Base-by-base conservation (phyloP, 2,113 vertebrate species). In the Bubalus kerabau region DNA sequence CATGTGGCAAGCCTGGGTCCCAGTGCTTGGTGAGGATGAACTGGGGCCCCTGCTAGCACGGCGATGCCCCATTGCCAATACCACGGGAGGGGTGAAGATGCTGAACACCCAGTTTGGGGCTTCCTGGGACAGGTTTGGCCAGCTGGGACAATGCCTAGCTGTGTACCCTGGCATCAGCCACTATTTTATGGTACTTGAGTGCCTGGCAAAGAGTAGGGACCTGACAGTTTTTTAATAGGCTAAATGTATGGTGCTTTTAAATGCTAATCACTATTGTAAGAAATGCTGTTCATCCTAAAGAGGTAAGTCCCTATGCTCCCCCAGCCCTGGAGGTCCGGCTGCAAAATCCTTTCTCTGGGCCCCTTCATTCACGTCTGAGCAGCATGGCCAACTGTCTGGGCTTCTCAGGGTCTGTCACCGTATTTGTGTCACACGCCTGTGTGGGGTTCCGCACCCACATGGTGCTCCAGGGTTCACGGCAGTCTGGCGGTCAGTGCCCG, bases 21-120 rank as follows among this genome's bases (percentile, higher is more conserved):
- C 13, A 64, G 36, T 36, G 21, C 76, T 82, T 15, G 57, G 43
- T 8, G 36, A 21, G 48, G 82, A 81, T 56, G n/a, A 46, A 46
- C 48, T 1, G 9, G 56, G 9, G 28, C 2, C 46, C 59, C 2
- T 0, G 5, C 21, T 36, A 19, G 30, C 12, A 7, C 2, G 9
- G 50, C 21, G 10, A 71, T 36, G 16, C 8, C 30, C 16, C 32
- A 23, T 2, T 23, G 30, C 40, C n/a, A 60, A 56, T 21, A n/a
- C 40, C 59, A 16, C 0, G 15, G 36, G 3, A 30, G 16, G 36
- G 54, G 23, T 26, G 14, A 84, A 9, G 60, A 40, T 9, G 52
- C 28, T 28, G 74, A n/a, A 23, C n/a, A 54, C 50, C 16, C 30
- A 23, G 43, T 24, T 23, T 74, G 32, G 11, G 14, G n/a, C 32